Evolutionary conservation across 2,113 vertebrate species (phyloP), one percentile per base, ranked within the genome.

Genomic region (Scopus umbretta): DNA sequence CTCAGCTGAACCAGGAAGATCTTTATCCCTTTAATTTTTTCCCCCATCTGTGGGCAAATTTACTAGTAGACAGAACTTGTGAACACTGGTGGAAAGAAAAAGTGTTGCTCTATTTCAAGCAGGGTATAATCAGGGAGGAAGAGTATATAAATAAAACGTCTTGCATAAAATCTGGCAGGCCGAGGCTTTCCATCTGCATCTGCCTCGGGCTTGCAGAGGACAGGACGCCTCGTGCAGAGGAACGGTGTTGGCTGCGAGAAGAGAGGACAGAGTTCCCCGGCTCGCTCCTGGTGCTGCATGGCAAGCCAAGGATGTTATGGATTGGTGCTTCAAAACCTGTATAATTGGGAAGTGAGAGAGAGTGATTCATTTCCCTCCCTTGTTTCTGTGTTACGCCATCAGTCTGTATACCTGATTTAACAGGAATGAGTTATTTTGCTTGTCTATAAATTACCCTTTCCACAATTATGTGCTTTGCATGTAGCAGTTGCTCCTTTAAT

Each of bases 71-170:
- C 30, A 7, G 80, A 52, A 52, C 72, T 92, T 21, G 63, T 27
- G 89, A 73, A 17, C 45, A 2, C 49, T 62, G 72, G 67, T 53
- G 76, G 84, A 66, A 81, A 71, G 61, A 13, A 59, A 43, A 70
- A 85, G 65, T 3, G 30, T 25, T 30, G 70, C 73, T 94, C 87
- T 90, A 43, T 92, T 92, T 94, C 81, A 4, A 58, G 91, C 85
- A 90, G 78, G 65, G 55, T 85, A 12, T 78, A 71, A 90, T 84
- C 81, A 81, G 65, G 55, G 84, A 93, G 92, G 92, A 92, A 74
- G 91, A 87, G 81, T 2, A 4, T 56, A 70, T 81, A 92, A 93
- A 90, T 93, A 89, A 91, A 96, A 42, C 10, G 19, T 90, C 79
- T 87, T 74, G 70, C 25, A 25, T 36, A 4, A 32, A 80, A 63